phyloP scores from a whole-genome alignment of 2,888 invertebrate genomes.

The Chorisops tibialis region DNA sequence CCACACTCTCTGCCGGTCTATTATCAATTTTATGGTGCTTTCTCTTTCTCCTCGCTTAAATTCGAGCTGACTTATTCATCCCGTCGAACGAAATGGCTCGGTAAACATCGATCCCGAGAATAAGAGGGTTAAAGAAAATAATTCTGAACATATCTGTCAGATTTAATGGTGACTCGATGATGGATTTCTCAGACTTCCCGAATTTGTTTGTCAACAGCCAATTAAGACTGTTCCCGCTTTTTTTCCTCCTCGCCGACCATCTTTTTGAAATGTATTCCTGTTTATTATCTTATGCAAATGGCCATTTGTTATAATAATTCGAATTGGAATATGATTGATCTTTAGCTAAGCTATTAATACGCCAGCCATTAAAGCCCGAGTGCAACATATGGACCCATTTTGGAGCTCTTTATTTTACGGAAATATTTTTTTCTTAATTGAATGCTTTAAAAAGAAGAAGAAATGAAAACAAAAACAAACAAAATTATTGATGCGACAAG shows the following conservation, averaged over 20 bases:
- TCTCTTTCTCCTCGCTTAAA: too few relatives aligned
- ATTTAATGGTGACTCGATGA: slow-evolving; percentile 30
- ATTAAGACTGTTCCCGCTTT: background rate
- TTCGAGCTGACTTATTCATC: background rate
- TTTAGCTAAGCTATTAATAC: too few relatives aligned
- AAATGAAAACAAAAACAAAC: slow-evolving; percentile 4
- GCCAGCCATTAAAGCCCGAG: too few relatives aligned
- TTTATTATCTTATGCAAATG: too few relatives aligned
- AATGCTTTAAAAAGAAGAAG: background rate
- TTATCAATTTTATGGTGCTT: background rate
- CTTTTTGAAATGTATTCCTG: too few relatives aligned
- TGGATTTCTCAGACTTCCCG: slow-evolving; percentile 14
- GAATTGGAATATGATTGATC: too few relatives aligned
- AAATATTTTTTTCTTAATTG: too few relatives aligned
- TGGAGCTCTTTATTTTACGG: too few relatives aligned
- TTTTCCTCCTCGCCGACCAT: too few relatives aligned
- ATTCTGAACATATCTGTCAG: slow-evolving; percentile 27
- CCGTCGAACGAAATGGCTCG: background rate
- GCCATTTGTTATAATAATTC: too few relatives aligned
- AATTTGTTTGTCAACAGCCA: slow-evolving; percentile 13
- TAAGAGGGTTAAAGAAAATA: slow-evolving; percentile 12
- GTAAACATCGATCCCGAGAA: background rate
- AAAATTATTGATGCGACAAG: slow-evolving; percentile 21
- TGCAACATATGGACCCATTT: too few relatives aligned
- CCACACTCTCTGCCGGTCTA: background rate